phyloP scores from a whole-genome alignment of 2,888 invertebrate genomes.

The Tolmerus cingulatus region DNA sequence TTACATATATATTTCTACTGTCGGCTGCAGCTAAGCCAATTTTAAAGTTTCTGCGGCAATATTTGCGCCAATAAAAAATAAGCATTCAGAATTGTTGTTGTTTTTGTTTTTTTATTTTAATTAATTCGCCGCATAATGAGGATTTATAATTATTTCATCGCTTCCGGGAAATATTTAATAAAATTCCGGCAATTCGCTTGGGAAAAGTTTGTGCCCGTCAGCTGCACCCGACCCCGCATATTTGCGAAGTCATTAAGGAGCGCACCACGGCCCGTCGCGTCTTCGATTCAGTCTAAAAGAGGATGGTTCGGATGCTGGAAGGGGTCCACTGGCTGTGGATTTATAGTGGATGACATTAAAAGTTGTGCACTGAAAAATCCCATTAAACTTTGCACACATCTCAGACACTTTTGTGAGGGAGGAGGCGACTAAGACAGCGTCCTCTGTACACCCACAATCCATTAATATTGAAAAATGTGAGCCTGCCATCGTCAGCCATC shows the following conservation, averaged over 20 bases:
- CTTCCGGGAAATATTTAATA: neutral
- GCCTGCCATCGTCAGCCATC: slow-evolving; percentile 4
- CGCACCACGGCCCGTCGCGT: neutral
- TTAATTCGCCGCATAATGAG: neutral
- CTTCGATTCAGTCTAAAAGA: neutral
- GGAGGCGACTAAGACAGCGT: neutral
- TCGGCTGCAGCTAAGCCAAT: neutral
- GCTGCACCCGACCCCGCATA: neutral
- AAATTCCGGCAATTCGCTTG: neutral
- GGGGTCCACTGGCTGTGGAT: neutral
- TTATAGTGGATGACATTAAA: neutral
- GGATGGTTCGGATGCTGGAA: neutral
- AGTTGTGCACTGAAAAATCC: slow-evolving; percentile 9
- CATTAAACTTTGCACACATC: slow-evolving; percentile 21
- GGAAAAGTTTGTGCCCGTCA: neutral
- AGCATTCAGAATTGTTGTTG: neutral
- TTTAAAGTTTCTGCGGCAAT: neutral
- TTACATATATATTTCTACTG: neutral
- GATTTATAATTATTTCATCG: neutral
- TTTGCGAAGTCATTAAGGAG: slow-evolving; percentile 13
- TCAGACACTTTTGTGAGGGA: neutral
- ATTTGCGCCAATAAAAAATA: neutral
- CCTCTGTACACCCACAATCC: neutral
- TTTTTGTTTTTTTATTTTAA: neutral
- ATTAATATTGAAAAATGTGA: slow-evolving; percentile 26